Base-by-base conservation (phyloP, 2,797 vertebrate species). In the Cryptoblepharus egeriae region DNA sequence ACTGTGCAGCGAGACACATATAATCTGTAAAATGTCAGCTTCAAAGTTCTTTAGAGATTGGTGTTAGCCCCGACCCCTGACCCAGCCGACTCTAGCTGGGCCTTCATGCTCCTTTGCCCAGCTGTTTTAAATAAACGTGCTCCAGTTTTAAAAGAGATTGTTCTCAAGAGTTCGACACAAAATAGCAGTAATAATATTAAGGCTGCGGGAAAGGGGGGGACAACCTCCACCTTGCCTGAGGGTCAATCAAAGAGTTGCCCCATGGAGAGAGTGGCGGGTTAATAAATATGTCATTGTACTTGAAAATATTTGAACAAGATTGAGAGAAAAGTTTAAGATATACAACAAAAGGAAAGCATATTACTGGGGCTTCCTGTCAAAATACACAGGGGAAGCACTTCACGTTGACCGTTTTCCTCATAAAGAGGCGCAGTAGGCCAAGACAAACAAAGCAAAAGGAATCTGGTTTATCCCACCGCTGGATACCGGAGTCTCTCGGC, bases 101-200 rank as follows among this genome's bases (percentile, higher is more conserved):
- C 93, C 92, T 93, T 95, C 90, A 83, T 84, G 91, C 95, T 96
- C 95, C 93, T 95, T 92, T 89, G 92, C 93, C 95, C 97, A 98
- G 97, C 97, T 98, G 97, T 97, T 98, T 97, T 97, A 96, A 96
- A 98, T 98, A 97, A 98, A 97, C 94, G 94, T 91, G 93, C 84
- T 92, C 93, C 95, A 91, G 96, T 96, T 97, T 94, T 94, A 95
- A 94, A 93, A 95, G 94, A 96, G 94, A 95, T 94, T 95, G 95
- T 95, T 79, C 93, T 95, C 93, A 88, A 74, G 93, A 76, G 86
- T 92, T 95, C 94, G 94, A 94, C 92, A 88, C 93, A n/a, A 94
- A 93, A 93, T 89, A 92, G 94, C 92, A 93, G 94, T 93, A 93
- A 95, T 95, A 94, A 95, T 95, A 95, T 95, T 95, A 96, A 95